These are phyloP conservation scores for Protaetia brevitarsis DNA, from an alignment of 1,140 invertebrate genomes.

Conservation along the genomic window DNA sequence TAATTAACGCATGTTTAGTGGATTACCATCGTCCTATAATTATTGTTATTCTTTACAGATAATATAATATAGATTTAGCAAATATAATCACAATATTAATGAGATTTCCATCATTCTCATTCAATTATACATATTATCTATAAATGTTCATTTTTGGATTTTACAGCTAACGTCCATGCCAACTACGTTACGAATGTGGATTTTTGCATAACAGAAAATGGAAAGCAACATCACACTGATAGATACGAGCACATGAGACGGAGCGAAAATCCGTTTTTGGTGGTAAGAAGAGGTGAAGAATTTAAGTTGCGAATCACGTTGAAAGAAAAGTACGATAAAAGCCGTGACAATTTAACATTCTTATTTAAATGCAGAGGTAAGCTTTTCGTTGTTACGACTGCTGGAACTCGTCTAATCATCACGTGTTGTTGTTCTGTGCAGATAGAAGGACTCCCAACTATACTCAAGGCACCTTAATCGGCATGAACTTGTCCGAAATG, in stretches of 20 bases:
- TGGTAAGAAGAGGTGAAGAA: constrained; percentile 8
- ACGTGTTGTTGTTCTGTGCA: too few relatives aligned
- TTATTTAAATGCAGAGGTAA: constrained; percentile 3
- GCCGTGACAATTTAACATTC: not conserved
- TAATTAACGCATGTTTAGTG: too few relatives aligned
- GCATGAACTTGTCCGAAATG: constrained; percentile 20
- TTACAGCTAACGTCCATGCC: not conserved
- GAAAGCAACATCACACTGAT: not conserved
- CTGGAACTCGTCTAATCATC: not conserved
- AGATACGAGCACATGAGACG: constrained; percentile 10
- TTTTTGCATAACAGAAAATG: not conserved
- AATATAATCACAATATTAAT: too few relatives aligned
- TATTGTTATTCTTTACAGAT: too few relatives aligned
- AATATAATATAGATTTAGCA: too few relatives aligned
- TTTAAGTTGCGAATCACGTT: constrained; percentile 9
- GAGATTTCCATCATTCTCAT: too few relatives aligned
- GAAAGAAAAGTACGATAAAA: not conserved
- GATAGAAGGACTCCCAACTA: constrained; percentile 3
- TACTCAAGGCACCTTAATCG: constrained; percentile 2
- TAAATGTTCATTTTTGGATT: too few relatives aligned
- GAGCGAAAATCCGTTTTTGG: not conserved
- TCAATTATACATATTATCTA: too few relatives aligned
- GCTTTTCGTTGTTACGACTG: not conserved
- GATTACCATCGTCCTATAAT: too few relatives aligned
- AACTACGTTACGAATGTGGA: not conserved